Base-by-base conservation (phyloP, 2,888 invertebrate species). In the Chrysotoxum bicinctum region DNA sequence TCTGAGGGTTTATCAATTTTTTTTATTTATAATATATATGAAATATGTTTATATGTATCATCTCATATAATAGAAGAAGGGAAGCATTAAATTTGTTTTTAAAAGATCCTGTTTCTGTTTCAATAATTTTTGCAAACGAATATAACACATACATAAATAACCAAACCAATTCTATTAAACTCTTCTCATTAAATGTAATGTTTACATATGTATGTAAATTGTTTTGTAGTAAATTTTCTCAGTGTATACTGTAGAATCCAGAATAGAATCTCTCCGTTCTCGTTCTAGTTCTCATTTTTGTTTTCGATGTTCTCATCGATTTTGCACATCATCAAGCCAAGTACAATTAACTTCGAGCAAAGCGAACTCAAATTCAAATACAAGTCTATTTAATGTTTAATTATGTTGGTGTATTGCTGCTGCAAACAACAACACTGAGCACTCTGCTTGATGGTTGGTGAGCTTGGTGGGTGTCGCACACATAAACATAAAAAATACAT, bases 351-450 rank as follows among this genome's bases (percentile, higher is more conserved):
- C 69, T 77, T 32, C 43, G 78, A 78, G 54, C 69, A 64, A 76
- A 68, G 40, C 43, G 62, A 62, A 16, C 43, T 16, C 30, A 56
- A 21, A 75, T 75, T 60, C 72, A 62, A 69, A 77, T 66, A 66
- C 66, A 48, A 82, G 68, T 69, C 78, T 69, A 77, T 68, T 66
- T 77, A 77, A 62, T 73, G 73, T 78, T 83, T 75, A 84, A 84
- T 84, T 84, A 84, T 84, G 84, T 84, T 79, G 74, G 84, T 84
- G 80, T 84, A 79, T 58, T 79, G 64, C 66, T 66, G 70, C 70
- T 45, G 74, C 84, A 79, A 79, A 75, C 79, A 78, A 83, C 83
- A 75, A 80, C 80, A 75, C 80, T 64, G 43, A 74, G 79, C 43
- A 70, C 66, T n/a, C n/a, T 73, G 52, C 50, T 84, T 75, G 70